Base-by-base conservation (phyloP, 2,888 invertebrate species). In the Epicampocera succincta region DNA sequence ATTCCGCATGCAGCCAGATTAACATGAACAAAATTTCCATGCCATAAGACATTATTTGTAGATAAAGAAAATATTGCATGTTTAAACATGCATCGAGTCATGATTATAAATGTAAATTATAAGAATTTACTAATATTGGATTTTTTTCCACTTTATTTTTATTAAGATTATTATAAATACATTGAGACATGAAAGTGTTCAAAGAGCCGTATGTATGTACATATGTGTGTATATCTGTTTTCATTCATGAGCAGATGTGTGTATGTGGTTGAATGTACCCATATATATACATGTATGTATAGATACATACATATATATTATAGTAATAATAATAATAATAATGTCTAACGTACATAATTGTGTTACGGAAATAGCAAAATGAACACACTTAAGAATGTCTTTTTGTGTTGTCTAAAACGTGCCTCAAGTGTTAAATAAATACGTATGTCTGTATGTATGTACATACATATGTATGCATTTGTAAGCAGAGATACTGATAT, bases 351-450 rank as follows among this genome's bases (percentile, higher is more conserved):
- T 76, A 73, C 66, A 56, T 76, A 76, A 76, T 81, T 76, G 76
- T 81, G 80, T 81, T 81, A 81, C 80, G 76, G 76, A 81, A 81
- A 81, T 81, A 81, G 80, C 66, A 81, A 81, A 81, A 81, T 76
- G 76, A 81, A 72, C 80, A 73, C 63, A 81, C 80, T 81, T 76
- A 76, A 63, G 61, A 63, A 81, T 72, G 72, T 81, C 61, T 79
- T 84, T 84, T 81, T 74, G 42, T 84, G 65, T 77, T 74, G 71
- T 69, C 78, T 81, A 79, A 83, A 83, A 84, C 84, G 83, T 84
- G 84, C 78, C 80, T 83, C 80, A 83, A 84, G 83, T 83, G 79
- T 68, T 72, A 81, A 76, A 76, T 61, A 81, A 81, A 81, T 72
- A 68, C 68, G 71, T 61, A 29, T 6, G 6, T 29, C 3, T 6